Evolutionary conservation across 30 jellyfish, hydroid and myxozoan species (phyloP).

Genomic region (Pelagia noctiluca): DNA sequence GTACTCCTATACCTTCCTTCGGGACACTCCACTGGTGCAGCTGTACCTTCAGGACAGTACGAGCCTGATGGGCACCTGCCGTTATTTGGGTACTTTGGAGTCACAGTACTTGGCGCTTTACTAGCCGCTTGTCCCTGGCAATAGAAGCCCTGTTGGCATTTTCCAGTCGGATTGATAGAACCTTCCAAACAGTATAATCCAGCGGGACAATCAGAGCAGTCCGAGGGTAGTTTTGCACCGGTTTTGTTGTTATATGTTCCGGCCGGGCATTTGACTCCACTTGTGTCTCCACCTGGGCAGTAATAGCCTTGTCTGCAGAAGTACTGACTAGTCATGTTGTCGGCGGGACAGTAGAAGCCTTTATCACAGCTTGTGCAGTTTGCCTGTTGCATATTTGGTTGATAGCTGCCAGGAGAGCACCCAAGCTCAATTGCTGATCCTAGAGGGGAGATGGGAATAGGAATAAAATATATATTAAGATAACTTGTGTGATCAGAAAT

Average conservation of each 20-base stretch:
- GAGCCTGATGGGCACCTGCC: slow-evolving; percentile 95
- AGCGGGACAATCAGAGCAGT: slow-evolving; percentile 81
- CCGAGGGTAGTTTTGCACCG: slow-evolving; percentile 69
- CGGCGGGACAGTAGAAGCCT: slow-evolving; percentile 86
- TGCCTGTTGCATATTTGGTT: slow-evolving; percentile 81
- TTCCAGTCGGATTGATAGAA: slow-evolving; percentile 79
- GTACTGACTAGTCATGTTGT: slow-evolving; percentile 79
- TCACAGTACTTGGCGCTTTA: slow-evolving; percentile 78
- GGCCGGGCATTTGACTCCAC: slow-evolving; percentile 84
- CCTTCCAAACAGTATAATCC: slow-evolving; percentile 94
- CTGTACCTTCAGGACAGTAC: slow-evolving; percentile 92
- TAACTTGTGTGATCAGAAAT: too few species aligned
- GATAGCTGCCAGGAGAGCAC: slow-evolving; percentile 93
- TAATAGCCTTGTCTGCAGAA: slow-evolving; percentile 86
- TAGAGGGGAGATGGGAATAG: slow-evolving; percentile 2
- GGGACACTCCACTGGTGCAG: slow-evolving; percentile 87
- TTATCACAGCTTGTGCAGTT: slow-evolving; percentile 79
- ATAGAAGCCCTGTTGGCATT: slow-evolving; percentile 85
- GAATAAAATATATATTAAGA: neutral
- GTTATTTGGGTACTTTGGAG: slow-evolving; percentile 60
- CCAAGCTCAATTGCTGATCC: slow-evolving; percentile 84
- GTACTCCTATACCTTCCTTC: slow-evolving; percentile 78
- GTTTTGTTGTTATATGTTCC: slow-evolving; percentile 93
- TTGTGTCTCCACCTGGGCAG: slow-evolving; percentile 90
- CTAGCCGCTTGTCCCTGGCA: slow-evolving; percentile 92